These are phyloP conservation scores for Ptilorrhoa leucosticta DNA, from an alignment of 2,113 vertebrate genomes.

Conservation along the genomic window DNA sequence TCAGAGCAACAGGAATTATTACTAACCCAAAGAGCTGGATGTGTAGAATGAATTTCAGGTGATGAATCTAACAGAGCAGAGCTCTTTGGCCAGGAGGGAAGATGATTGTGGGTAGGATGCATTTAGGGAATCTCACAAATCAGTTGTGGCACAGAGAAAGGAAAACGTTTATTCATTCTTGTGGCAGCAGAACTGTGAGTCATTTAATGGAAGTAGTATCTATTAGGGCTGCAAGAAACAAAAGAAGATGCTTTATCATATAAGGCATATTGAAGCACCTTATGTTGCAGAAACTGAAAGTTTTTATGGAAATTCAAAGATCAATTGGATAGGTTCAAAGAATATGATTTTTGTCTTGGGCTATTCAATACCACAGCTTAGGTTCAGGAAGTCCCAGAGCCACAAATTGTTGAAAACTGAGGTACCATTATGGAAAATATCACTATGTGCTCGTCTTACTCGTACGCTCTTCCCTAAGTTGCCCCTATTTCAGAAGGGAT, in stretches of 20 bases:
- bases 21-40: not conserved
- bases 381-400: not conserved
- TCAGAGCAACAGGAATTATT: not conserved
- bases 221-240: not conserved
- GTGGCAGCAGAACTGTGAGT: not conserved
- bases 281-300: not conserved
- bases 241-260: not conserved
- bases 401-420: not conserved
- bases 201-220: not conserved
- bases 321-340: not conserved
- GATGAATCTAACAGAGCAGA: not conserved
- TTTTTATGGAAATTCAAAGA: not conserved
- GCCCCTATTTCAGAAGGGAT: not conserved
- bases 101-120: not conserved
- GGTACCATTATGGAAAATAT: not conserved
- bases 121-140: not conserved
- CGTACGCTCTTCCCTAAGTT: accelerated
- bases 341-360: not conserved
- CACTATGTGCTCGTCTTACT: not conserved
- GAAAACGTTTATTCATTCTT: not conserved
- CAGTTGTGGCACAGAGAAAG: not conserved
- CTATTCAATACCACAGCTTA: not conserved
- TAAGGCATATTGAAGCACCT: not conserved
- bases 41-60: not conserved
- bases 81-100: not conserved